phyloP scores from a whole-genome alignment of 2,888 invertebrate species.

The Ormyrus rosae region DNA sequence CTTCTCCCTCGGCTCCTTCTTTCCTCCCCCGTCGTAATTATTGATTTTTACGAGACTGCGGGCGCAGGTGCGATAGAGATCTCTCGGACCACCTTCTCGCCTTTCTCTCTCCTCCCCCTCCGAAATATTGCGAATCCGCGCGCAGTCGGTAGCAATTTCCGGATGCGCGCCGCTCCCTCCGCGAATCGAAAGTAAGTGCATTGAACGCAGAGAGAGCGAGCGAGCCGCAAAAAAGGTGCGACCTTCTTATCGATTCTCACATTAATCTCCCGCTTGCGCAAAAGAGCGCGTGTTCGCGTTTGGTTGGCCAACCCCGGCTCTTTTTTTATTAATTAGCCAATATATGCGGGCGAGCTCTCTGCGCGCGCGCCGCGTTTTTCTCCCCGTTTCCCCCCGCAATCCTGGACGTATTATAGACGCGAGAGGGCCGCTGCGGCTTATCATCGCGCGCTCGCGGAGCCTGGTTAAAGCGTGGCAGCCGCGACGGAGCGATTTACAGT shows the following conservation, averaged over 20 bases:
- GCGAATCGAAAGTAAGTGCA: conserved; percentile 16
- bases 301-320: too few species aligned
- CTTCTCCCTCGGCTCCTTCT: background rate
- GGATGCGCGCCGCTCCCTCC: background rate
- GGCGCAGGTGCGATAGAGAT: conserved; percentile 71
- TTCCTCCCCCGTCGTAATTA: conserved; percentile 68
- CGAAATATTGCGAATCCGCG: conserved; percentile 66
- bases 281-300: background rate
- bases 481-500: conserved; percentile 53
- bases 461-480: conserved; percentile 22
- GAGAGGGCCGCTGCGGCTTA: background rate
- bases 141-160: conserved; percentile 48
- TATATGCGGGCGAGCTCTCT: too few species aligned
- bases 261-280: conserved; percentile 48
- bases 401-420: too few species aligned
- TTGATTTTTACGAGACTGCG: conserved; percentile 69
- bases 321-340: too few species aligned
- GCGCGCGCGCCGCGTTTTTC: too few species aligned
- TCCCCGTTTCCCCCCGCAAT: too few species aligned
- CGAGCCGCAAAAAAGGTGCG: background rate
- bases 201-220: background rate
- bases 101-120: conserved; percentile 59
- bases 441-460: conserved; percentile 27
- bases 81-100: conserved; percentile 66
- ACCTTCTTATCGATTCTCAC: conserved; percentile 51